Percentiles rank a stretch among this genome's conserved stretches.
Evolutionary conservation across 2,888 invertebrate species (phyloP).

Genomic region (Pandemis heparana): DNA sequence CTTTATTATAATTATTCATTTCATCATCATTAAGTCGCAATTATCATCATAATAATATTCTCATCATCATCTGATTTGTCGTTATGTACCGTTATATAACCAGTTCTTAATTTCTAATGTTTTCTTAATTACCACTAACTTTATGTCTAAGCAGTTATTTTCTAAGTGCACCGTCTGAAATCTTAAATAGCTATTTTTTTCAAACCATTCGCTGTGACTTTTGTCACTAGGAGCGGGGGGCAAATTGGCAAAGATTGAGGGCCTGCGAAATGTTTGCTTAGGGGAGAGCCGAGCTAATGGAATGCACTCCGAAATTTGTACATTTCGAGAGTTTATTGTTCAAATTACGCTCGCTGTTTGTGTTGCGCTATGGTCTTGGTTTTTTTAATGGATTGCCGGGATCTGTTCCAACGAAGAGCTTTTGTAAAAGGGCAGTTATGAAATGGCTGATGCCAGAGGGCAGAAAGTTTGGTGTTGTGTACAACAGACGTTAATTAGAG

Average conservation of each 20-base stretch:
- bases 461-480: slow-evolving; percentile 1
- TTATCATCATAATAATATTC: too few species aligned
- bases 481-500: neutral
- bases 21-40: too few species aligned
- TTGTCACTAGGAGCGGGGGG: slow-evolving; percentile 26
- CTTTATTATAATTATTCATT: too few species aligned
- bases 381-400: slow-evolving; percentile 31
- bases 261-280: slow-evolving; percentile 40
- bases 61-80: too few species aligned
- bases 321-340: slow-evolving; percentile 40
- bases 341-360: slow-evolving; percentile 32
- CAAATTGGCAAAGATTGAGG: slow-evolving; percentile 42
- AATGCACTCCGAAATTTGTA: slow-evolving; percentile 57
- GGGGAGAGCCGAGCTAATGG: slow-evolving; percentile 53
- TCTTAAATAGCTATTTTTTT: slow-evolving; percentile 14
- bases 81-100: neutral
- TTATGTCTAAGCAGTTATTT: neutral
- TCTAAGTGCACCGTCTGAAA: slow-evolving; percentile 2
- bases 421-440: slow-evolving; percentile 3
- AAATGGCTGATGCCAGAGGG: slow-evolving; percentile 3
- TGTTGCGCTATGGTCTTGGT: slow-evolving; percentile 26
- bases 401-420: slow-evolving; percentile 7
- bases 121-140: neutral
- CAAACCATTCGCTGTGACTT: slow-evolving; percentile 32
- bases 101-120: neutral